phyloP scores from a whole-genome alignment of 2,797 vertebrate genomes.

The Pseudochirops corinnae region DNA sequence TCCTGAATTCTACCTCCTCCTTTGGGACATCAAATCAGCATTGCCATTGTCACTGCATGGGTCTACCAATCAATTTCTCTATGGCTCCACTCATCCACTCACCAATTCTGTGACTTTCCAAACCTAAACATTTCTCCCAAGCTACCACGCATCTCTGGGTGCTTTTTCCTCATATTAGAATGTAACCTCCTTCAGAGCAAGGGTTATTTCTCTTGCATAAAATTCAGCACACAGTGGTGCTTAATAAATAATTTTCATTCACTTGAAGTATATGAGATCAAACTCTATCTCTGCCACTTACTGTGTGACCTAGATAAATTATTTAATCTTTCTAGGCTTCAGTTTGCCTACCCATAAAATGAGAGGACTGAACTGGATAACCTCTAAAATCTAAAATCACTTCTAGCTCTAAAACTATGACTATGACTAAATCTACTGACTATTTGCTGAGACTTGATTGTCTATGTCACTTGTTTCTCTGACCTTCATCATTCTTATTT shows the following conservation, averaged over 20 bases:
- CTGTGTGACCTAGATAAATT: background rate
- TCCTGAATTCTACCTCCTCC: background rate
- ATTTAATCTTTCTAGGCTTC: background rate
- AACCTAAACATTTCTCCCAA: background rate
- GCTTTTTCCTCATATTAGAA: background rate
- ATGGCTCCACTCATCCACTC: background rate
- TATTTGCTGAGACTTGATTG: background rate
- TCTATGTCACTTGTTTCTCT: background rate
- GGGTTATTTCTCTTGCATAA: background rate
- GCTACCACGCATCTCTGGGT: no score
- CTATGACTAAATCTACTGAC: background rate
- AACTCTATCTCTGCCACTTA: background rate
- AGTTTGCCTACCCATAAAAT: background rate
- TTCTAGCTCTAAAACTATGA: background rate
- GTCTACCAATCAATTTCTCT: background rate
- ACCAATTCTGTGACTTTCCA: background rate
- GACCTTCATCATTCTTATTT: background rate
- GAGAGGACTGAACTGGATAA: background rate
- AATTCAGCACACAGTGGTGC: background rate
- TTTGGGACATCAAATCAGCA: background rate
- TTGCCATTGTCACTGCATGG: background rate
- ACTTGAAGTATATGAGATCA: background rate
- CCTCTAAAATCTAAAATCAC: background rate
- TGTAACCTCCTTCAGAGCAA: background rate
- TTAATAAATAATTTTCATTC: background rate